These are phyloP conservation scores for Orthosia gothica DNA, from an alignment of 2,888 invertebrate species.

Conservation along the genomic window DNA sequence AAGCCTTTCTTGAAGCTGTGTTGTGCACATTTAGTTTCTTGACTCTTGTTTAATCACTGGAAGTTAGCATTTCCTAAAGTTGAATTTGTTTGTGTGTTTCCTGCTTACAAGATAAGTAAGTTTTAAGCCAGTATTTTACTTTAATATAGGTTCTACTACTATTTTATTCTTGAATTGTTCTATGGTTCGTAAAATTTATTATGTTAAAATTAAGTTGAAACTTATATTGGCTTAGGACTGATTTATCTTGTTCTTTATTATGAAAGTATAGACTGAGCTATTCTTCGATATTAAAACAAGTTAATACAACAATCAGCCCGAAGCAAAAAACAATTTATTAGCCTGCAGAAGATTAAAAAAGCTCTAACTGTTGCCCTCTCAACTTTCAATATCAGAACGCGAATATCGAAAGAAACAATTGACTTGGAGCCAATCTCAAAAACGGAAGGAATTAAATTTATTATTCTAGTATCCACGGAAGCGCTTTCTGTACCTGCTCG, in stretches of 20 bases:
- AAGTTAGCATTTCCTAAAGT: slow-evolving; percentile 45
- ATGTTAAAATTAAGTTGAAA: neutral
- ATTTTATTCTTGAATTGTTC: slow-evolving; percentile 12
- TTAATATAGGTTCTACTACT: slow-evolving; percentile 17
- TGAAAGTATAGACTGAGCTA: slow-evolving; percentile 6
- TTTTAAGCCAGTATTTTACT: slow-evolving; percentile 40
- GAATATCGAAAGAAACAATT: slow-evolving; percentile 67
- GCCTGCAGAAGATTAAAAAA: slow-evolving; percentile 43
- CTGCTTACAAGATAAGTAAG: slow-evolving; percentile 44
- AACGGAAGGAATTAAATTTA: slow-evolving; percentile 83
- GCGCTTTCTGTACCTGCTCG: slow-evolving; percentile 84
- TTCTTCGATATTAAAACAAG: slow-evolving; percentile 28
- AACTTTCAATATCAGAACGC: slow-evolving; percentile 42
- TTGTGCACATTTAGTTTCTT: slow-evolving; percentile 52
- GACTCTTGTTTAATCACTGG: slow-evolving; percentile 59
- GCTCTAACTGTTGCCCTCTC: slow-evolving; percentile 25
- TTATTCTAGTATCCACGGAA: slow-evolving; percentile 78
- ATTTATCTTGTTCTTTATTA: neutral
- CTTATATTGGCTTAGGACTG: too few species aligned
- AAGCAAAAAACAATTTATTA: slow-evolving; percentile 46
- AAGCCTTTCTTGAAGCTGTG: slow-evolving; percentile 41
- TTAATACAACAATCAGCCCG: slow-evolving; percentile 21
- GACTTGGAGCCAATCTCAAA: slow-evolving; percentile 77
- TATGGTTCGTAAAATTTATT: slow-evolving; percentile 3
- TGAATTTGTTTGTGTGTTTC: slow-evolving; percentile 49